A percentile compares a stretch with the other conserved stretches of the same genome.
These are phyloP conservation scores for Aethes cnicana DNA, from an alignment of 2,888 invertebrate species.

Conservation along the genomic window DNA sequence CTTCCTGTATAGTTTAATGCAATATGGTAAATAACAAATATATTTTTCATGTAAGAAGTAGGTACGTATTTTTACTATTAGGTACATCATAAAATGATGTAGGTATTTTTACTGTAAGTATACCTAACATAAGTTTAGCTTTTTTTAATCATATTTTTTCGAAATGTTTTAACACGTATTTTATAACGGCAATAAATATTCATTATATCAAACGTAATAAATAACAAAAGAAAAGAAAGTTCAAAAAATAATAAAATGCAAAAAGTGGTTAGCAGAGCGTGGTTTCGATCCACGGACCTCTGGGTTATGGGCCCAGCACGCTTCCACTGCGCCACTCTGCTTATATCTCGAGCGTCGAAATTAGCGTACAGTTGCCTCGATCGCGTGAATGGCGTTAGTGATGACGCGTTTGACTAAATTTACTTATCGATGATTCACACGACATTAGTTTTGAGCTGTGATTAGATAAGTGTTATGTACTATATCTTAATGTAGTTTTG, in stretches of 20 bases:
- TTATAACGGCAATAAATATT: conserved; percentile 29
- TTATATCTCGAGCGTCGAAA: conserved; percentile 41
- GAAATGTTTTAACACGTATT: too few relatives aligned
- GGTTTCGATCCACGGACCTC: conserved; percentile 94
- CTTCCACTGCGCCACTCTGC: conserved; percentile 92
- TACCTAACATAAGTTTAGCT: too few relatives aligned
- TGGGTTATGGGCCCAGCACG: conserved; percentile 93
- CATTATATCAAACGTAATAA: conserved; percentile 13
- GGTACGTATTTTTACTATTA: too few relatives aligned
- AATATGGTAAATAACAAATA: too few relatives aligned
- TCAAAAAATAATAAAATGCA: conserved; percentile 21
- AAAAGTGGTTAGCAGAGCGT: conserved; percentile 73
- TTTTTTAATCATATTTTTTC: too few relatives aligned
- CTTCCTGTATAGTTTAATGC: too few relatives aligned
- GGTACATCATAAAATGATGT: too few relatives aligned
- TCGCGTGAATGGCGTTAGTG: background rate
- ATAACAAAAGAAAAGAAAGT: conserved; percentile 7
- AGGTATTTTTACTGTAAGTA: too few relatives aligned
- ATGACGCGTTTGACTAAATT: conserved; percentile 17
- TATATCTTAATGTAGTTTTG: background rate
- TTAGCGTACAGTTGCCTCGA: conserved; percentile 27
- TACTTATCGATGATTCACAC: conserved; percentile 15
- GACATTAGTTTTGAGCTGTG: background rate
- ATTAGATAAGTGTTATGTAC: background rate
- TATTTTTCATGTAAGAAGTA: too few relatives aligned